phyloP scores from a whole-genome alignment of 2,888 invertebrate species.

The Orchestes rusci region DNA sequence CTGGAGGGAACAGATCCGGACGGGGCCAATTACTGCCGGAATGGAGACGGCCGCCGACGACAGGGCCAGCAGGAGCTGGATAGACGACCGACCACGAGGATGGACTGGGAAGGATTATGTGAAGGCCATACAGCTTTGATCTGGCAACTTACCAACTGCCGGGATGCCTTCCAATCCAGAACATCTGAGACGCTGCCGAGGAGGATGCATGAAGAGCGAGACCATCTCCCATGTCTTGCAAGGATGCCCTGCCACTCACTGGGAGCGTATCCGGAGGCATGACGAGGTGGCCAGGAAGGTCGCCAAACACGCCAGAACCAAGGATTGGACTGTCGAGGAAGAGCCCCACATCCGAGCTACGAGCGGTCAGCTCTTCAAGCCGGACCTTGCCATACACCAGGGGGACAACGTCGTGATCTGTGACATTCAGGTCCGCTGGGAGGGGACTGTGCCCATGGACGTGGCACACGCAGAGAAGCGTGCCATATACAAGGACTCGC shows the following conservation, averaged over 20 bases:
- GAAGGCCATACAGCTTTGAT: conserved; percentile 29
- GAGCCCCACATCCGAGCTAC: conserved; percentile 4
- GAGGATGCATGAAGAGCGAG: conserved; percentile 27
- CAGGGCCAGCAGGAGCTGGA: conserved; percentile 16
- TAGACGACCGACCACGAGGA: conserved; percentile 23
- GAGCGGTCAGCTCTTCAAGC: conserved; percentile 1
- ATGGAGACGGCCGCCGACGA: conserved; percentile 1
- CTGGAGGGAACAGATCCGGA: too few species aligned
- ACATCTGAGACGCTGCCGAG: conserved; percentile 21
- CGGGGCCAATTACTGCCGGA: too few species aligned
- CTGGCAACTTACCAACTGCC: conserved; percentile 30
- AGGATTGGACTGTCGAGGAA: background rate
- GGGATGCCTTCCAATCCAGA: conserved; percentile 32
- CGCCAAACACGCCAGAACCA: background rate
- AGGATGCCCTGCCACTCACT: conserved; percentile 5
- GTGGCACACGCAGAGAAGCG: too few species aligned
- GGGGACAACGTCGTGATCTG: background rate
- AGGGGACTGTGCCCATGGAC: too few species aligned
- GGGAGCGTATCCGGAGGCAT: conserved; percentile 7
- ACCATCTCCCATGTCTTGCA: conserved; percentile 10
- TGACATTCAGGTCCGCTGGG: too few species aligned
- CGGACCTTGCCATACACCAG: conserved; percentile 3
- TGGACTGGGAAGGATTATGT: conserved; percentile 31
- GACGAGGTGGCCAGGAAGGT: background rate
- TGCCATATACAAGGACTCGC: too few species aligned